Conservation (phyloP, 1,140 invertebrate species). For the Neelides sp. region DNA sequence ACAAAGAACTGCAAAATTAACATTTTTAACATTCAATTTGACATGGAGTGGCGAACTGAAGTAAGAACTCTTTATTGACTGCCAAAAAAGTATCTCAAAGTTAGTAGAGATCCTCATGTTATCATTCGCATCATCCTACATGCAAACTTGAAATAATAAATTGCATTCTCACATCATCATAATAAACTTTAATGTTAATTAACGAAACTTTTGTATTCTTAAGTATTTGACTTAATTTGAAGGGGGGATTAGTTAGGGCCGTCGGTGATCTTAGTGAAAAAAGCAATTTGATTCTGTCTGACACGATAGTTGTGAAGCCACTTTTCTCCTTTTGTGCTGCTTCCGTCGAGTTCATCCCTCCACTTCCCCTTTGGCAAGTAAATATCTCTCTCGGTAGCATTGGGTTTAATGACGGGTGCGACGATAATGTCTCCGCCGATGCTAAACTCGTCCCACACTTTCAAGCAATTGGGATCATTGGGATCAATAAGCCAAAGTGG, state of each 20-base stretch:
- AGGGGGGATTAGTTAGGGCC: slow-evolving; percentile 47
- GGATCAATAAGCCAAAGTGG: slow-evolving; percentile 87
- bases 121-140: too few species aligned
- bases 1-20: too few species aligned
- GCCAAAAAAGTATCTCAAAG: too few species aligned
- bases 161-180: too few species aligned
- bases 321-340: slow-evolving; percentile 65
- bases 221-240: too few species aligned
- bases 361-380: slow-evolving; percentile 77
- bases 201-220: background rate
- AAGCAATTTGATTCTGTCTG: slow-evolving; percentile 62
- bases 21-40: too few species aligned
- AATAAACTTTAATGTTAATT: too few species aligned
- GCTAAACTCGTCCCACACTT: slow-evolving; percentile 74
- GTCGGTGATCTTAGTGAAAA: slow-evolving; percentile 71
- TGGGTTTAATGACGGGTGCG: slow-evolving; percentile 66
- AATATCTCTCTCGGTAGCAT: slow-evolving; percentile 50
- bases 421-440: slow-evolving; percentile 82
- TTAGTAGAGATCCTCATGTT: too few species aligned
- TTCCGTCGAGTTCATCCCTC: slow-evolving; percentile 76
- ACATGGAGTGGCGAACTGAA: too few species aligned
- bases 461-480: slow-evolving; percentile 59
- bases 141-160: too few species aligned
- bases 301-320: slow-evolving; percentile 80
- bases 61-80: too few species aligned